Evolutionary conservation across 2,888 invertebrate genomes (phyloP), one percentile per base, ranked within the genome.

Genomic region (Torymus texanus): DNA sequence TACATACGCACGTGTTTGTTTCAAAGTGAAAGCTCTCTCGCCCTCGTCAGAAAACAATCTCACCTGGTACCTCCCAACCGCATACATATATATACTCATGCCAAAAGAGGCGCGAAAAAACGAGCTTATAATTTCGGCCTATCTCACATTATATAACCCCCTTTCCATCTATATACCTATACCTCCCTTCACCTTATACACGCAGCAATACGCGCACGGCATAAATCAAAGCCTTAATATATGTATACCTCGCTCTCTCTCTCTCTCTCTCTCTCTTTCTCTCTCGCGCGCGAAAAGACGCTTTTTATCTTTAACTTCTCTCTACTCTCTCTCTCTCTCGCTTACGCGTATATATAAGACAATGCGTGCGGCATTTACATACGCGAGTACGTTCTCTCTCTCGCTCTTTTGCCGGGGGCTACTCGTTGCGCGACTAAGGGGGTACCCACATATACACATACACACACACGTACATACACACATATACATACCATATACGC

Each of bases 171-270:
- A 21, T 21, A 21, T 21, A 21, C n/a, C n/a, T 21, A 21, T 21
- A 21, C 21, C 21, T 21, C 21, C 21, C 21, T 21, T 21, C 21
- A 21, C 56, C 73, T 73, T 41, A 24, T 73, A 89, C 88, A 88
- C n/a, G n/a, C 88, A 88, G 88, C 85, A 85, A 87, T 87, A 85
- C 41, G 10, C 86, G 85, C 41, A 41, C 86, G 85, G 86, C 85
- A 89, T 89, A 89, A 89, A 89, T 89, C 89, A 89, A 89, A 89
- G 88, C 85, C 86, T 88, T 89, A 89, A 89, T 89, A 88, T 74
- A 81, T 75, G 78, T 78, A 53, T 87, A 87, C 87, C 85, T 85
- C 86, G 83, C 55, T 18, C 24, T 10, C 53, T 56, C 66, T 21
- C 21, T 10, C 53, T 56, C 66, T 21, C 21, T 21, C 21, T 66